These are phyloP conservation scores for Irena cyanogastra DNA, from an alignment of 2,113 vertebrate species.

Conservation along the genomic window DNA sequence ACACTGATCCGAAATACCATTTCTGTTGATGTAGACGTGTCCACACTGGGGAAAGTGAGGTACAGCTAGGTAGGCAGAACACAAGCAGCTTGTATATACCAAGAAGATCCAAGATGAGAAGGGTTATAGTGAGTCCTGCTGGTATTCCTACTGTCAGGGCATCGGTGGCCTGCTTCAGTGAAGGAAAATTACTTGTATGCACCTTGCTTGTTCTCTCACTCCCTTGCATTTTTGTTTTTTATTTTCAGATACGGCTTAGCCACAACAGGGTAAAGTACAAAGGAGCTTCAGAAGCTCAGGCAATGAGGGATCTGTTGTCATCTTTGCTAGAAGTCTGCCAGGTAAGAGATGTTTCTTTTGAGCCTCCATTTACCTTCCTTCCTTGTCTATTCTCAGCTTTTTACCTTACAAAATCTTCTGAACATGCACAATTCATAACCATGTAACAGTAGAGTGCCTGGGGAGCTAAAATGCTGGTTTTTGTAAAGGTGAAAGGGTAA, in stretches of 20 bases:
- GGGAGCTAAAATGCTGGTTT: neutral
- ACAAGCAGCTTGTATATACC: neutral
- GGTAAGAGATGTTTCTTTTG: neutral
- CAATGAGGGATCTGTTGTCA: neutral
- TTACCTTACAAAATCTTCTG: neutral
- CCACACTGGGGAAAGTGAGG: neutral
- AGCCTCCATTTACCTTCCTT: neutral
- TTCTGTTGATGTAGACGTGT: neutral
- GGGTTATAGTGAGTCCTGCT: neutral
- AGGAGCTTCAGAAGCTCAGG: neutral
- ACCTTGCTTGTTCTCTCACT: neutral
- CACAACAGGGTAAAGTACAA: neutral
- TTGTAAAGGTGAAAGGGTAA: neutral
- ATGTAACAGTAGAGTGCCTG: neutral
- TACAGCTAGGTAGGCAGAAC: neutral
- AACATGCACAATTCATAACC: neutral
- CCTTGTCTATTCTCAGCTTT: neutral
- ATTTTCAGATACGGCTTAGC: neutral
- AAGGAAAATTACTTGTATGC: neutral
- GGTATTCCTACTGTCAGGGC: neutral
- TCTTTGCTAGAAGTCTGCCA: neutral
- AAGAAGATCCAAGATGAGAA: neutral
- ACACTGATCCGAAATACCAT: neutral
- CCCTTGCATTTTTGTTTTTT: neutral
- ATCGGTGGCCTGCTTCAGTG: accelerated